A percentile compares a stretch with the other conserved stretches of the same genome.
Conservation (phyloP, 2,113 vertebrate species). For the Alaudala cheleensis region DNA sequence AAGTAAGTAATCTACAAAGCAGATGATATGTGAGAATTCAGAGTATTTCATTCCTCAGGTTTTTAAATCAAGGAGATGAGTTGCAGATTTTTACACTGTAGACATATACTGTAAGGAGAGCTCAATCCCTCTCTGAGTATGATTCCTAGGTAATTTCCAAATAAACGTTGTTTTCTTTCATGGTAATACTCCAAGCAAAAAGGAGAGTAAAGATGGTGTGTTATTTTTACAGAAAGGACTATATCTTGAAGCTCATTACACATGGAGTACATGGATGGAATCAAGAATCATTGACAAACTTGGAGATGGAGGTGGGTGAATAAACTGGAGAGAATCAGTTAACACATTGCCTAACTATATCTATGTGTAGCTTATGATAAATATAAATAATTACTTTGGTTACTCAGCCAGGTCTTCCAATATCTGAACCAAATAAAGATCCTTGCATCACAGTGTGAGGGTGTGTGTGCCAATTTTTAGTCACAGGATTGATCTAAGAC, state of each 20-base stretch:
- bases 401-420: not conserved
- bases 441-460: accelerated
- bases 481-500: not conserved
- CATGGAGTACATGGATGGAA: accelerated
- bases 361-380: not conserved
- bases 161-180: not conserved
- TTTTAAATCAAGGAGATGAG: not conserved
- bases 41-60: not conserved
- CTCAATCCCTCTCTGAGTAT: not conserved
- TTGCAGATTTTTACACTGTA: not conserved
- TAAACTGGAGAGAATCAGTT: not conserved
- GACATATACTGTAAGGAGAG: not conserved
- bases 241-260: not conserved
- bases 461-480: not conserved
- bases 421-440: not conserved
- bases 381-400: not conserved
- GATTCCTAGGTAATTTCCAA: not conserved
- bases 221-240: not conserved
- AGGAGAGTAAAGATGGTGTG: too few species aligned
- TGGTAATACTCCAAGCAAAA: not conserved
- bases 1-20: not conserved
- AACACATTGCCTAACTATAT: not conserved
- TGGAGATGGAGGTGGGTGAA: not conserved
- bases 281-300: not conserved
- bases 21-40: not conserved